Percentiles rank a stretch among this genome's conserved stretches.
phyloP scores from a whole-genome alignment of 1,140 invertebrate species.

The Eufriesea mexicana region DNA sequence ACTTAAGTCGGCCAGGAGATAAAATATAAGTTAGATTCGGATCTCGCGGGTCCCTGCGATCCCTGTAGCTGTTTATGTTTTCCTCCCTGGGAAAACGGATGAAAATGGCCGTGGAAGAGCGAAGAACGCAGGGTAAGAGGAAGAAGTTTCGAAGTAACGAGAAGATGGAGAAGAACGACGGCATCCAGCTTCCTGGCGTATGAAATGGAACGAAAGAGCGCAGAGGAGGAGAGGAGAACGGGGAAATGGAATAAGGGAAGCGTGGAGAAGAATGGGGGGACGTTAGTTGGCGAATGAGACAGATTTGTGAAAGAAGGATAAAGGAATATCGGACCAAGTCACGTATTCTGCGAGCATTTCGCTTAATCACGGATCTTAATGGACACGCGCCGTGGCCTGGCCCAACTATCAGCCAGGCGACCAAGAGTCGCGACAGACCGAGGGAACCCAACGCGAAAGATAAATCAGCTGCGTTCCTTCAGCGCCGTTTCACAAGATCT shows the following conservation, averaged over 20 bases:
- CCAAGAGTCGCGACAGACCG: no score
- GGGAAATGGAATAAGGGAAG: neutral
- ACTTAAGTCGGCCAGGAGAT: no score
- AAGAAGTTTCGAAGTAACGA: no score
- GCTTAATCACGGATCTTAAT: constrained; percentile 8
- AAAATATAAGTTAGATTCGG: no score
- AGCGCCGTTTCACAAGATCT: no score
- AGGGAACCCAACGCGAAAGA: neutral
- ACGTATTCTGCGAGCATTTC: neutral
- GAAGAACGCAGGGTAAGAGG: no score
- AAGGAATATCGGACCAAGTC: neutral
- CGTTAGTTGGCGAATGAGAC: neutral
- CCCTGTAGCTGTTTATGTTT: no score
- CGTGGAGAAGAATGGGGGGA: neutral
- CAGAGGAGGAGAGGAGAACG: neutral
- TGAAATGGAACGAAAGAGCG: no score
- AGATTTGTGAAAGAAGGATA: neutral
- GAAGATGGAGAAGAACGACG: no score
- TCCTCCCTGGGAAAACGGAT: no score
- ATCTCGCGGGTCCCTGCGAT: neutral
- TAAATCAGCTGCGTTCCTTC: neutral
- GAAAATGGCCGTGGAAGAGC: no score
- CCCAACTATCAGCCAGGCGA: neutral
- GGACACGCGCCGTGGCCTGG: neutral
- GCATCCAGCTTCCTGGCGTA: no score